phyloP scores from a whole-genome alignment of 2,888 invertebrate genomes.

The Stomorhina lunata region DNA sequence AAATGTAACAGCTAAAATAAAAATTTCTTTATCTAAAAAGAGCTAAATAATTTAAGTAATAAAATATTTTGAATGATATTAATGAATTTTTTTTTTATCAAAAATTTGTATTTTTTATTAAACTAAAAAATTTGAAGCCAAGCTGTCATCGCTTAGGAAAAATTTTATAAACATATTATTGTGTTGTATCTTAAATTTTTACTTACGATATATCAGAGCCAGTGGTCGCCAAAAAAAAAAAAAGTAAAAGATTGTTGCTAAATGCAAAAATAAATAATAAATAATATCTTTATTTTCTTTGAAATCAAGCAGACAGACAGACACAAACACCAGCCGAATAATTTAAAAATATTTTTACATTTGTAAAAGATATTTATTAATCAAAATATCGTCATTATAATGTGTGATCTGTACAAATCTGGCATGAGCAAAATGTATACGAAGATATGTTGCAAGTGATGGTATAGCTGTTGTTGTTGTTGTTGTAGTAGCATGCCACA shows the following conservation, averaged over 20 bases:
- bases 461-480: not conserved
- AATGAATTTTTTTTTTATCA: too few species aligned
- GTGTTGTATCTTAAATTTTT: too few species aligned
- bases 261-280: not conserved
- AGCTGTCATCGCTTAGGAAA: too few species aligned
- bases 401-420: slow-evolving; percentile 31
- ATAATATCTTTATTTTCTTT: not conserved
- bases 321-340: not conserved
- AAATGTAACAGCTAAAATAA: too few species aligned
- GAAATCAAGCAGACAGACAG: not conserved
- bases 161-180: too few species aligned
- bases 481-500: slow-evolving; percentile 14
- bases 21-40: too few species aligned
- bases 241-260: not conserved
- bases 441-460: too few species aligned
- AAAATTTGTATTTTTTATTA: too few species aligned
- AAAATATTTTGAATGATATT: too few species aligned
- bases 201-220: too few species aligned
- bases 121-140: too few species aligned
- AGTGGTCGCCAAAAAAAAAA: not conserved
- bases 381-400: slow-evolving; percentile 45
- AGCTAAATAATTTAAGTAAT: too few species aligned
- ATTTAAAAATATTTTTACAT: not conserved
- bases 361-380: slow-evolving; percentile 32
- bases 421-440: not conserved